Evolutionary conservation across 2,113 vertebrate genomes (phyloP).

Genomic region (Hypanus sabinus): DNA sequence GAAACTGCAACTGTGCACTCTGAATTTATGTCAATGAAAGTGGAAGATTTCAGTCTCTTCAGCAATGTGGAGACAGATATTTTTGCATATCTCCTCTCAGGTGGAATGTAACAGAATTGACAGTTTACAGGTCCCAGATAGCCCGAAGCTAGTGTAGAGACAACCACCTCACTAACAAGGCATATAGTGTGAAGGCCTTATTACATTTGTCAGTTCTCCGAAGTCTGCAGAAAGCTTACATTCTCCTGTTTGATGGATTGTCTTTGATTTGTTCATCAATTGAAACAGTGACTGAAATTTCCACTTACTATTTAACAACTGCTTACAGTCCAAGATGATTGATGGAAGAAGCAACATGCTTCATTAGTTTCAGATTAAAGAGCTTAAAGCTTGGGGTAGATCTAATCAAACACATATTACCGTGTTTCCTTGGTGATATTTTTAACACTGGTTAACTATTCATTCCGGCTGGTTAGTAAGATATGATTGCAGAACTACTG

Average conservation of each 20-base stretch:
- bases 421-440: neutral
- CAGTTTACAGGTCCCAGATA: neutral
- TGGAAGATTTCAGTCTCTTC: neutral
- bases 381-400: neutral
- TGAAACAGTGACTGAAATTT: neutral
- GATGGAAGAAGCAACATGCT: neutral
- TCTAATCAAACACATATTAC: neutral
- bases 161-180: neutral
- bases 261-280: constrained; percentile 13
- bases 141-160: neutral
- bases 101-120: neutral
- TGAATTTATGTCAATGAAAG: neutral
- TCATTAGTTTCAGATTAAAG: constrained; percentile 33
- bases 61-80: neutral
- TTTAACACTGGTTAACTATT: neutral
- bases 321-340: constrained; percentile 8
- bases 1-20: too few species aligned
- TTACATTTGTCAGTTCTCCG: neutral
- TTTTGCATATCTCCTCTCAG: neutral
- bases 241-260: neutral
- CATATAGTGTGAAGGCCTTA: neutral
- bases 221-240: neutral
- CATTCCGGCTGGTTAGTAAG: neutral
- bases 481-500: neutral
- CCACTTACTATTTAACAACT: neutral